Base-by-base conservation (phyloP, 2,888 invertebrate species). In the Pasiphila rectangulata region DNA sequence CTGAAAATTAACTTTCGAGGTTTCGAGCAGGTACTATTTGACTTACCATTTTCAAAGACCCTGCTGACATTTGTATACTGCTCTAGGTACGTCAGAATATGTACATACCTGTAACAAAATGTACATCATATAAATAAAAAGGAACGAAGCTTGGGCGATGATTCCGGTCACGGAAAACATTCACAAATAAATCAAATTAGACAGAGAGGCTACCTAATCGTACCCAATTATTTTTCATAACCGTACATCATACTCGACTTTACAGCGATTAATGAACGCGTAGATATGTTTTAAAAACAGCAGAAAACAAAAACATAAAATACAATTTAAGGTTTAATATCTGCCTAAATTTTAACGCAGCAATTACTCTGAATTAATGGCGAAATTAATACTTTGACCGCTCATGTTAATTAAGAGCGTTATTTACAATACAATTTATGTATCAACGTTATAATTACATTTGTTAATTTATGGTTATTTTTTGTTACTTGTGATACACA, bases 331-430 rank as follows among this genome's bases (percentile, higher is more conserved):
- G 74, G 67, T 72, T 71, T 79, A 80, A 79, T 84, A 79, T 81
- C 77, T 77, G 72, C 67, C 74, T 72, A 75, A 85, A 80, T 80
- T 82, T 76, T 75, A 76, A 72, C 74, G 64, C 67, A 66, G 78
- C 80, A 85, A 85, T 88, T 86, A 87, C 69, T 86, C 83, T 79
- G 74, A 82, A 82, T 85, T 87, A 84, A 84, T 84, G 85, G 79
- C 72, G 85, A 86, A 87, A 86, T 84, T 83, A 86, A 88, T 88
- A 87, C 83, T 85, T 86, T 83, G 77, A 79, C 79, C 79, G 83
- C 71, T 79, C 75, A 72, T 79, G 82, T 82, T 83, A 82, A 87
- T 87, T 83, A 83, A 72, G 75, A 75, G 77, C 72, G 79, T 79
- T 77, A 78, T 77, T 78, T 77, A 72, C 72, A 65, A 65, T 59